Evolutionary conservation across 2,113 vertebrate species (phyloP).

Genomic region (Hymenochirus boettgeri): DNA sequence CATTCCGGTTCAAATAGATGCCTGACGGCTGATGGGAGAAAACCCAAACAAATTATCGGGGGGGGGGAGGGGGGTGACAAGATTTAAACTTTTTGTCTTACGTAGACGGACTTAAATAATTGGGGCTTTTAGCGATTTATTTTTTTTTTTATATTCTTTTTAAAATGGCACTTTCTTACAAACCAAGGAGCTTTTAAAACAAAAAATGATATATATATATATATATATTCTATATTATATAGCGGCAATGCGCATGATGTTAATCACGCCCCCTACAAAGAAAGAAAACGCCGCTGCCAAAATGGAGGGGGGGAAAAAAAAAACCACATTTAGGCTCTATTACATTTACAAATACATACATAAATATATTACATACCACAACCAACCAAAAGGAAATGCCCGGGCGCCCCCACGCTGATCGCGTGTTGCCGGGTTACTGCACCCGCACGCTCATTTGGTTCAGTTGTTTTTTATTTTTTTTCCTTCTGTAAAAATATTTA

Average conservation of each 20-base stretch:
- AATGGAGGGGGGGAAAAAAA: too few species aligned
- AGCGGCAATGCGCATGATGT: conserved; percentile 41
- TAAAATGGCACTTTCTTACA: conserved; percentile 38
- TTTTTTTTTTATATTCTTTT: conserved; percentile 31
- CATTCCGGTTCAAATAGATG: neutral
- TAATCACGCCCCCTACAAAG: conserved; percentile 48
- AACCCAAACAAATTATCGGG: neutral
- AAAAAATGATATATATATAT: conserved; percentile 32
- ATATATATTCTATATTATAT: too few species aligned
- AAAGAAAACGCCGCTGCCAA: conserved; percentile 45
- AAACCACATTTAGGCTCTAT: conserved; percentile 56
- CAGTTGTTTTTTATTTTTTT: conserved; percentile 42
- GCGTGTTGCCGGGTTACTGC: conserved; percentile 49
- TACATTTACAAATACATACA: conserved; percentile 80
- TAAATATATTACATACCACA: conserved; percentile 80
- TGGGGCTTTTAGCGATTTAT: conserved; percentile 4
- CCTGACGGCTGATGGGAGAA: neutral
- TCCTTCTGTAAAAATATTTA: too few species aligned
- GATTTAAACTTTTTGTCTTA: neutral
- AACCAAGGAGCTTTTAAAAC: conserved; percentile 37
- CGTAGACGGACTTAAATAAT: too few species aligned
- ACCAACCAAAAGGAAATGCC: conserved; percentile 62
- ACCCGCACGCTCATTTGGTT: conserved; percentile 45
- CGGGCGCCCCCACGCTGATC: conserved; percentile 48
- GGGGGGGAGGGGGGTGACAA: too few species aligned